A percentile compares a stretch with the other conserved stretches of the same genome.
Evolutionary conservation across 2,113 vertebrate genomes (phyloP).

Genomic region (Microtus oregoni): DNA sequence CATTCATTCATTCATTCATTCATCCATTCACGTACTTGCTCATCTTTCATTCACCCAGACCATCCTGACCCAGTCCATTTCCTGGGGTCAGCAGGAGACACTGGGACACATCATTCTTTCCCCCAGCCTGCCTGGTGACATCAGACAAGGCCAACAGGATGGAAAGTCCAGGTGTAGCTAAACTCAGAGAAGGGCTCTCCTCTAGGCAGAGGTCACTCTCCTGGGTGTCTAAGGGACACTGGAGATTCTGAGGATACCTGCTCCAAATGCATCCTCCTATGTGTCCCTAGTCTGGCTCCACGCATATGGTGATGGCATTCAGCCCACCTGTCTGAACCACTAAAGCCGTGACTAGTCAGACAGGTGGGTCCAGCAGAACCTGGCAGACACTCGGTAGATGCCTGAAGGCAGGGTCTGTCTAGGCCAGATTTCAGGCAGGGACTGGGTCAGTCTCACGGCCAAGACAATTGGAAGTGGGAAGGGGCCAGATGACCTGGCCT

Average conservation of each 20-base stretch:
- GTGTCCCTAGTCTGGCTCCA: neutral
- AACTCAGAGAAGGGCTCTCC: neutral
- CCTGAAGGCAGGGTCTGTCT: neutral
- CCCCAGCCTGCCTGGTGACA: neutral
- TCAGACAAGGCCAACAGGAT: neutral
- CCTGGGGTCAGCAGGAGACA: neutral
- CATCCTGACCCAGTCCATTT: neutral
- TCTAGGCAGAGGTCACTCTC: neutral
- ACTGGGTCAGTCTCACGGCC: neutral
- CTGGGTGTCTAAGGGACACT: neutral
- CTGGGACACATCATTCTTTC: neutral
- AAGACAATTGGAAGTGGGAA: neutral
- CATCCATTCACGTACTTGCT: neutral
- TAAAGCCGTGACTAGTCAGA: neutral
- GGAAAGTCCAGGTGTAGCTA: rapidly evolving
- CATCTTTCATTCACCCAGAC: neutral
- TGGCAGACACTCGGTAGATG: neutral
- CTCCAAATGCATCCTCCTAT: neutral
- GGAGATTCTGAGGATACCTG: neutral
- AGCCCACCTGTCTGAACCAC: neutral
- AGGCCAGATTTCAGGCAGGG: neutral
- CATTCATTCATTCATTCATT: neutral
- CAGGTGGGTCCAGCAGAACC: neutral
- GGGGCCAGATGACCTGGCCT: neutral
- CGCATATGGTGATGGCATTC: neutral